Evolutionary conservation across 1,140 invertebrate genomes (phyloP), one percentile per base, ranked within the genome.

Genomic region (Hydropsyche tenuis): DNA sequence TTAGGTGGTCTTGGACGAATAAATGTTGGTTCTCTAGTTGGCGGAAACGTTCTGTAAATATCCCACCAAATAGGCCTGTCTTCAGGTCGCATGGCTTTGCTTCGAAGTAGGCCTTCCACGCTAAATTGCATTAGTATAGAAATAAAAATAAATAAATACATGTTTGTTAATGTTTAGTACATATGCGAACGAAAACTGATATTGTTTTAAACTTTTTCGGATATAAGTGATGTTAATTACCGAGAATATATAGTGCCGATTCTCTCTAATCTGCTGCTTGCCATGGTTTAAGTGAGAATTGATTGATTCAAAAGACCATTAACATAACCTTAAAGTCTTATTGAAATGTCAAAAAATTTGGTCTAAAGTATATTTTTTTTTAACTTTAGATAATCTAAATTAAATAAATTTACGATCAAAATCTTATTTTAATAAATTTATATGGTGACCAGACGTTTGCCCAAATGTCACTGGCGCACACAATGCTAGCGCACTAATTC

Each of bases 41-140:
- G 96, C 6, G 95, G 95, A 85, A 95, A 96, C 11, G 90, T 88
- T 83, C 90, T 88, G 80, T 96, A 96, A 16, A 97, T 82, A 82
- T 95, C 92, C 81, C 92, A 95, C 95, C 96, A 97, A n/a, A 97
- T 53, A 1, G 96, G 95, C 75, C 89, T 86, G 77, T 96, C 93
- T 78, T 92, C 88, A 23, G 89, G 82, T 80, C 88, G 90, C 79
- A 96, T 85, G 4, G 90, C 94, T 53, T 91, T 91, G 20, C 90
- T 87, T 75, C 88, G 87, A 1, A 97, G 78, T 23, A 98, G 83
- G 53, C 93, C 92, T 77, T 88, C 88, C 2, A 92, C 83, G 82
- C 95, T 96, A 72, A 75, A 73, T 75, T 45, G 75, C 11, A 43
- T 63, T 14, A 51, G 12, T 27, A 12, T 62, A 69, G n/a, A 43